Base-by-base conservation (phyloP, 1,140 invertebrate species). In the Antheraea mylitta region DNA sequence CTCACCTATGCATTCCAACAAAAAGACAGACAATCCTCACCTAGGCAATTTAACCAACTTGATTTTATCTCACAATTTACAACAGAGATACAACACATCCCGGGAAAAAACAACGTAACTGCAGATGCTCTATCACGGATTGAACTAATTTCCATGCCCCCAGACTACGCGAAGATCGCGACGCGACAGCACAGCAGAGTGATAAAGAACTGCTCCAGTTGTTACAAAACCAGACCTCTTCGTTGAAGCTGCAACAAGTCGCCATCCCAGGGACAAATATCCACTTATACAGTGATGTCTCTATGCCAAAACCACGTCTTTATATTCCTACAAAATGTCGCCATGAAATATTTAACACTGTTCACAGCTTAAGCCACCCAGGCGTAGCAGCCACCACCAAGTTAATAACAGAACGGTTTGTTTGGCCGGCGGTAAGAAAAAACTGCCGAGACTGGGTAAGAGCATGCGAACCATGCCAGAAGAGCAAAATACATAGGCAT, bases 31-130 rank as follows among this genome's bases (percentile, higher is more conserved):
- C 11, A 70, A 76, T n/a, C 59, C 62, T 80, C 82, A 8, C 83
- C 81, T 11, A 18, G 75, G 10, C 82, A 81, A 58, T 61, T 71
- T 6, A 48, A 71, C 22, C 80, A 92, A 18, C 66, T 92, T 0
- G 79, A 91, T 66, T 87, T 69, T n/a, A 87, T 93, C 16, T 69
- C 77, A 0, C 68, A 70, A 59, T 70, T 68, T 36, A 67, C 66
- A 7, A 68, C 69, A 7, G 66, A 68, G 37, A 70, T 66, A 11
- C 62, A 61, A 42, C 59, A 66, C 62, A 74, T 93, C n/a, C 19
- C 73, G 0, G 89, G 91, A 8, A 64, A 71, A 0, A 67, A 81
- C 6, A 92, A 93, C 64, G 63, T 77, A 0, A 76, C 84, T 0
- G 85, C 87, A 10, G 71, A 72, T 66, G 9, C 67, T 13, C 45